phyloP scores from a whole-genome alignment of 1,140 invertebrate genomes.

The Drosophila neocordata region DNA sequence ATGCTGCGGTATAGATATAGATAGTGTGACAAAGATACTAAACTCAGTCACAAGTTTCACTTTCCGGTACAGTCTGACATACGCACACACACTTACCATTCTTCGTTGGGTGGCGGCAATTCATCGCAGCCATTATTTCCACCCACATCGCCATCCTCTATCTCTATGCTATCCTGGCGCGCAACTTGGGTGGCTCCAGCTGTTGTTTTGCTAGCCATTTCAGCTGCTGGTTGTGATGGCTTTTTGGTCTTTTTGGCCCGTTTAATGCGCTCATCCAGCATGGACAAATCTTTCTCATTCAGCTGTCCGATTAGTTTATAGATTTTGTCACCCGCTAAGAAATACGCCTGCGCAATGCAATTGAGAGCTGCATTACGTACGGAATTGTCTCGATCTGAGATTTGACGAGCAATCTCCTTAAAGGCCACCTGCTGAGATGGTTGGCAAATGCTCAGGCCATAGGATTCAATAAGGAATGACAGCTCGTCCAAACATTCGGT shows the following conservation, averaged over 20 bases:
- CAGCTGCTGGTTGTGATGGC: slow-evolving; percentile 71
- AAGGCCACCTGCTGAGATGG: slow-evolving; percentile 90
- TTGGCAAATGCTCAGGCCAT: slow-evolving; percentile 93
- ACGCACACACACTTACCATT: slow-evolving; percentile 54
- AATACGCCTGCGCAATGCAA: slow-evolving; percentile 95
- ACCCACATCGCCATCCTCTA: slow-evolving; percentile 70
- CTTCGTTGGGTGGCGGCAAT: slow-evolving; percentile 74
- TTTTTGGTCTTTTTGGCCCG: slow-evolving; percentile 89
- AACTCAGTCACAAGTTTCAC: not conserved
- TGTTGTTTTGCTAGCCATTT: slow-evolving; percentile 76
- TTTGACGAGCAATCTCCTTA: slow-evolving; percentile 96
- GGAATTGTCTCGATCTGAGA: slow-evolving; percentile 97
- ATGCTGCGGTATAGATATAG: not conserved
- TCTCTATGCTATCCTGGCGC: slow-evolving; percentile 82
- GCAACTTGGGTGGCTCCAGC: slow-evolving; percentile 67
- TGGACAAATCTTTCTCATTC: slow-evolving; percentile 94
- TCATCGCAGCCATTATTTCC: slow-evolving; percentile 72
- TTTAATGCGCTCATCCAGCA: slow-evolving; percentile 97
- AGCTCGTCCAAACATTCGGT: slow-evolving; percentile 98
- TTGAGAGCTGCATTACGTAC: slow-evolving; percentile 98
- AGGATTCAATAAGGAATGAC: slow-evolving; percentile 92
- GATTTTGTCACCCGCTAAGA: slow-evolving; percentile 94
- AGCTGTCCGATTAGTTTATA: slow-evolving; percentile 96
- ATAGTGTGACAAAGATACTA: not conserved
- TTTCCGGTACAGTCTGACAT: not conserved